These are phyloP conservation scores for Drosophila athabasca DNA, from an alignment of 1,140 invertebrate species.

Conservation along the genomic window DNA sequence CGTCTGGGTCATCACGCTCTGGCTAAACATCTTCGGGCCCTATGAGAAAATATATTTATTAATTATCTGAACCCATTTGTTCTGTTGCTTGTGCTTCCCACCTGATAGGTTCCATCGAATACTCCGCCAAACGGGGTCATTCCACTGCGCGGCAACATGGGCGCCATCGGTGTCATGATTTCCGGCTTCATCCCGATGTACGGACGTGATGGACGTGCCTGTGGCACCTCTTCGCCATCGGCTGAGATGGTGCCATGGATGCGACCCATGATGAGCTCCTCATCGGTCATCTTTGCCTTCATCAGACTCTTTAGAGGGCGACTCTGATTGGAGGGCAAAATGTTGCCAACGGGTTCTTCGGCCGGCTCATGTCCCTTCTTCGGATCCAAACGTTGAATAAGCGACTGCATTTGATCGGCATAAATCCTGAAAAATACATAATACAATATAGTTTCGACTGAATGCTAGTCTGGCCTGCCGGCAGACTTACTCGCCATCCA, in stretches of 20 bases:
- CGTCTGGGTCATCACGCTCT: constrained; percentile 81
- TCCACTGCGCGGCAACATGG: constrained; percentile 64
- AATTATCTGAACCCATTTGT: too few species aligned
- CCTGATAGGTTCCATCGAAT: constrained; percentile 79
- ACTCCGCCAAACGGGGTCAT: constrained; percentile 70
- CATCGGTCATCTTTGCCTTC: constrained; percentile 63
- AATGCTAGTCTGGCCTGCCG: neutral
- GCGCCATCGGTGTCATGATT: constrained; percentile 78
- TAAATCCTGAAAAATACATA: constrained; percentile 60
- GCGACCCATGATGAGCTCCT: constrained; percentile 78
- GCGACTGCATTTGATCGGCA: constrained; percentile 75
- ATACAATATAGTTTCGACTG: neutral
- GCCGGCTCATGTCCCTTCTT: constrained; percentile 30
- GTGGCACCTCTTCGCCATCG: constrained; percentile 46
- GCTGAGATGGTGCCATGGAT: constrained; percentile 75
- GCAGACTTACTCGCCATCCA: constrained; percentile 78
- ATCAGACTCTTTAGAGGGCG: constrained; percentile 16
- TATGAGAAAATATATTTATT: constrained; percentile 2
- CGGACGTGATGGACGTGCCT: constrained; percentile 39
- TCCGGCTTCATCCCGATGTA: constrained; percentile 56
- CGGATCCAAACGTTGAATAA: constrained; percentile 76
- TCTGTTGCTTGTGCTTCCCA: neutral
- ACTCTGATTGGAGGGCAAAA: constrained; percentile 66
- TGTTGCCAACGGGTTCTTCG: constrained; percentile 37
- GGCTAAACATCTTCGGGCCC: constrained; percentile 83